Percentiles rank a stretch among this genome's conserved stretches.
Conservation (phyloP, 2,797 vertebrate genomes). For the Orestias chungarensis region DNA sequence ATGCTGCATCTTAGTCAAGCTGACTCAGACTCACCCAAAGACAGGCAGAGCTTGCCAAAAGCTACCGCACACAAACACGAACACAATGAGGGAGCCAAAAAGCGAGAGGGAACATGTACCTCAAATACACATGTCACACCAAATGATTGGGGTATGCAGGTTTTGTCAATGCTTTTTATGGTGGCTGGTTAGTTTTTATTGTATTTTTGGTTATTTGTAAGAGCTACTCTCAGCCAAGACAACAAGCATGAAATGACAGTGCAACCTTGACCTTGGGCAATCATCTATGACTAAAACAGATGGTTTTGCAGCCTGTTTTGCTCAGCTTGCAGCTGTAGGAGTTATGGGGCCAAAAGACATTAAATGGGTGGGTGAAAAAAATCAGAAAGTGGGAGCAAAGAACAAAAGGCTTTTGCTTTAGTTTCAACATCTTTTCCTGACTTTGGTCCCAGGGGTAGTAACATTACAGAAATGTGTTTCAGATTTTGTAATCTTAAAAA, state of each 20-base stretch:
- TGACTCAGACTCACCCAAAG: conserved; percentile 55
- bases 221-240: conserved; percentile 7
- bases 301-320: conserved; percentile 32
- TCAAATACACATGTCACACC: conserved; percentile 21
- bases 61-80: conserved; percentile 53
- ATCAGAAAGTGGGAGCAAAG: conserved; percentile 16
- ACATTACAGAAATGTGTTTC: conserved; percentile 18
- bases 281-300: conserved; percentile 29
- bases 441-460: conserved; percentile 27
- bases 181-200: conserved; percentile 25
- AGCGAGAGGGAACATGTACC: conserved; percentile 18
- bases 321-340: conserved; percentile 45
- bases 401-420: conserved; percentile 56
- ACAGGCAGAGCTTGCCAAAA: conserved; percentile 33
- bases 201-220: conserved; percentile 34
- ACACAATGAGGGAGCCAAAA: conserved; percentile 46
- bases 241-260: conserved; percentile 33
- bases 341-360: conserved; percentile 37
- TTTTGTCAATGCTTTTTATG: conserved; percentile 22
- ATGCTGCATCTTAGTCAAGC: conserved; percentile 59
- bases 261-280: conserved; percentile 23
- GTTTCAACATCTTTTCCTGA: conserved; percentile 42
- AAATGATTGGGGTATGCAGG: conserved; percentile 38
- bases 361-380: not conserved
- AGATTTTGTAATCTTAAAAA: conserved; percentile 30